Evolutionary conservation across 2,113 vertebrate genomes (phyloP), one percentile per base, ranked within the genome.

Genomic region (Cyphotilapia sp.): DNA sequence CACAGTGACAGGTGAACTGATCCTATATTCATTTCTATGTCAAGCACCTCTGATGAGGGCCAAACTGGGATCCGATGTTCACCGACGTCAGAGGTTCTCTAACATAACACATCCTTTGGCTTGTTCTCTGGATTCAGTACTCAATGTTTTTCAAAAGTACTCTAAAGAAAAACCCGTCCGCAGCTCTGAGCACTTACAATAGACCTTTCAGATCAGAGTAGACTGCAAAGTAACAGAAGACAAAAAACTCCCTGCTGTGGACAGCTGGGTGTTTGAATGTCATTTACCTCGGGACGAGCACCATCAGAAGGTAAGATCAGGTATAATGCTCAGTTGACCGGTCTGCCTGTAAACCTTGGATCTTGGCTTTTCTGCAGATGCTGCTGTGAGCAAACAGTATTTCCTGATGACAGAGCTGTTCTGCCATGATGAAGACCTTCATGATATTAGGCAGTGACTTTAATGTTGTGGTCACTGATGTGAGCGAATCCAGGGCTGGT

Each of bases 101-200:
- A 22, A 22, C 33, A 40, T 0, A 40, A 40, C 12, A 9, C 12
- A 1, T 27, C 38, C 22, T 71, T 16, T 10, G 66, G 5, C 38
- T 24, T 74, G 38, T 42, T 71, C n/a, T 42, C 38, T 71, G n/a
- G 35, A 71, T 40, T 71, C 63, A 22, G 19, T 40, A 69, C 33
- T 69, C 35, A 0, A 14, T 40, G n/a, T 66, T 6, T 35, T 35
- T 66, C 61, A 35, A 66, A 63, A n/a, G 59, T 63, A n/a, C 9
- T 35, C 31, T 9, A 35, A 11, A 19, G 59, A 35, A 35, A 33
- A 63, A 35, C 31, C 17, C 6, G 4, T 35, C 1, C 4, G 1
- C 10, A 69, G 63, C 33, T 40, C 11, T 1, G n/a, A 38, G 0
- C 3, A 3, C 2, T 42, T 45, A 74, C n/a, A 74, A 16, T 0